A percentile compares a stretch with the other conserved stretches of the same genome.
phyloP scores from a whole-genome alignment of 2,888 invertebrate species.

The Trisateles emortualis region DNA sequence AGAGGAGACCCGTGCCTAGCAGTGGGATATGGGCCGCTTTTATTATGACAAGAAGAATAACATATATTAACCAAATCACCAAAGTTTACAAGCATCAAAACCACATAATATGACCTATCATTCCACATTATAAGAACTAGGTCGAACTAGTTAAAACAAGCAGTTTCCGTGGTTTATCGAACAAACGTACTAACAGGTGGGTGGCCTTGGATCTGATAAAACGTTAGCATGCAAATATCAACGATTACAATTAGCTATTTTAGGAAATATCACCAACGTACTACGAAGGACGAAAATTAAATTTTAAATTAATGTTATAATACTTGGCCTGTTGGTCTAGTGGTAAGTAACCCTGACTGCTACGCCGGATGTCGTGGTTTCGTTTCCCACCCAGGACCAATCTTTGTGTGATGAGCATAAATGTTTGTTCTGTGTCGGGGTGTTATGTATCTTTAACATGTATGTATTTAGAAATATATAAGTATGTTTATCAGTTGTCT shows the following conservation, averaged over 20 bases:
- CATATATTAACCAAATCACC: not conserved
- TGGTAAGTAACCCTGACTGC: no score
- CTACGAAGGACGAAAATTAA: not conserved
- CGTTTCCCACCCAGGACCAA: no score
- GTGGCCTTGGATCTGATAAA: slow-evolving; percentile 28
- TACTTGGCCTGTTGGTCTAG: no score
- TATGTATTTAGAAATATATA: no score
- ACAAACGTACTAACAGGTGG: slow-evolving; percentile 43
- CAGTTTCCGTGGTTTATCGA: slow-evolving; percentile 43
- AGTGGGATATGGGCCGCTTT: no score
- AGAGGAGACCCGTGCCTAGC: no score
- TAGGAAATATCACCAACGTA: slow-evolving; percentile 6
- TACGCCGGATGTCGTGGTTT: no score
- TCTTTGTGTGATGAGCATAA: no score
- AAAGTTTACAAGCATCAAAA: not conserved
- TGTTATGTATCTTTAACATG: no score
- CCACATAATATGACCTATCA: not conserved
- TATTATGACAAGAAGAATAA: no score
- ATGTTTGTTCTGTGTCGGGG: no score
- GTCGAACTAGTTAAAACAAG: slow-evolving; percentile 39
- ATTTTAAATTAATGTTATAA: not conserved
- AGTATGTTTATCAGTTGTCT: no score
- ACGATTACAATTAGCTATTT: slow-evolving; percentile 10
- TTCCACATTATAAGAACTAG: slow-evolving; percentile 27
- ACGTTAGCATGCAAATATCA: slow-evolving; percentile 4